These are phyloP conservation scores for Sylvilagus floridanus DNA, from an alignment of 2,797 vertebrate genomes.

Conservation along the genomic window DNA sequence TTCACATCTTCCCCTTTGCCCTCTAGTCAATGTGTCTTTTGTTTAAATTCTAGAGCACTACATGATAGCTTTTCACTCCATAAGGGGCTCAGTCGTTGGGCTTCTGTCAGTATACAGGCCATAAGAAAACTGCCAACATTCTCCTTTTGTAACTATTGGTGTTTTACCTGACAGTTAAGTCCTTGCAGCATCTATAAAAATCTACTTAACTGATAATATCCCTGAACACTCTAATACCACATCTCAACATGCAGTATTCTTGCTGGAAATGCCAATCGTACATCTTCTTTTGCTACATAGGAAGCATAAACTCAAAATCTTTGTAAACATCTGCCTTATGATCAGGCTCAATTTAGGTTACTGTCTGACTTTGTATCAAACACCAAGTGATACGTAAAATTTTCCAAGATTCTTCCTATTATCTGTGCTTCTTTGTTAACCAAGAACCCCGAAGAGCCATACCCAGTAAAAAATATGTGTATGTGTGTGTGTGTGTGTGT, in stretches of 20 bases:
- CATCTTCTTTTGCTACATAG: not conserved
- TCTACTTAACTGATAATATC: conserved; percentile 8
- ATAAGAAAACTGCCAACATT: not conserved
- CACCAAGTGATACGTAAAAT: not conserved
- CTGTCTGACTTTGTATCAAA: not conserved
- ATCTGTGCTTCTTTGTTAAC: not conserved
- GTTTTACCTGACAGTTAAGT: conserved; percentile 50
- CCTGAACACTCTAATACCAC: conserved; percentile 19
- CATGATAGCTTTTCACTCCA: not conserved
- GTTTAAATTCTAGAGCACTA: conserved; percentile 11
- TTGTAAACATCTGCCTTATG: conserved; percentile 5
- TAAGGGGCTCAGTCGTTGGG: not conserved
- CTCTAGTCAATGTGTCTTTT: conserved; percentile 38
- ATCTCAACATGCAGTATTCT: not conserved
- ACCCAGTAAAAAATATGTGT: not conserved
- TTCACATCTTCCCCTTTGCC: not conserved
- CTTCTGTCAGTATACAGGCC: not conserved
- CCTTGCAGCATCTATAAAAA: conserved; percentile 10
- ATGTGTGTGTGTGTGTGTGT: too few relatives aligned
- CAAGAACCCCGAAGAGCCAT: conserved; percentile 3
- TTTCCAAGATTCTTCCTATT: not conserved
- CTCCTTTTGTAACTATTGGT: not conserved
- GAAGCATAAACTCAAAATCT: conserved; percentile 48
- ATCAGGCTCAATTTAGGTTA: not conserved
- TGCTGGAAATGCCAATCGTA: not conserved